Evolutionary conservation across 2,888 invertebrate genomes (phyloP), one percentile per base, ranked within the genome.

Genomic region (Phragmatobia fuliginosa): DNA sequence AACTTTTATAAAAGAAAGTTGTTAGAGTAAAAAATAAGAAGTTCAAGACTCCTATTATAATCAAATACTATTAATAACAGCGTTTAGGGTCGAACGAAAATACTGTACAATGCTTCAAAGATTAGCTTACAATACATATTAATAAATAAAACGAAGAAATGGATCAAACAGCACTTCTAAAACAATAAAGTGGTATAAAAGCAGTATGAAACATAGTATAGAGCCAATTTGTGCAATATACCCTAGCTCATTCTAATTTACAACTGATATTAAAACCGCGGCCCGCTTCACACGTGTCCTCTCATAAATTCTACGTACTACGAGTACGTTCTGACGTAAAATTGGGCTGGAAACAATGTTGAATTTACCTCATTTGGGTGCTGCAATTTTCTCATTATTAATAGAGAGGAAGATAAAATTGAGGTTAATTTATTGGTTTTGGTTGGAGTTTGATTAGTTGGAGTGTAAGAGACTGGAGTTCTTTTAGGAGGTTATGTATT

Each of bases 221-320:
- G 68, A 75, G 78, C 83, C 83, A 84, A 85, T 86, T 84, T 84
- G 83, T 82, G 81, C 83, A 81, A 78, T 79, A 78, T 82, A 72
- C 80, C 76, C 80, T 80, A 82, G 82, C 83, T 80, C 83, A 81
- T 79, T 84, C 88, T 91, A 90, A 91, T 91, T 91, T 89, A 91
- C 87, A 88, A 85, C 89, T 82, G 88, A 91, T 90, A 91, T 91
- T 91, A 91, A 91, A 91, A 90, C 90, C 90, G 84, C 90, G 85
- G 83, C 66, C 80, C 81, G 85, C 79, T 88, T 87, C 88, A 88
- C 89, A 87, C 87, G 88, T 90, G 88, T 84, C 81, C 83, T 79
- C 77, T 81, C 87, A 86, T 88, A 88, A 88, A 87, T 87, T 87
- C 75, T 74, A 73, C 72, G 68, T 68, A 45, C 66, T 36, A 21